Evolutionary conservation across 2,797 vertebrate species (phyloP), one percentile per base, ranked within the genome.

Genomic region (Oryzias dopingdopingensis): DNA sequence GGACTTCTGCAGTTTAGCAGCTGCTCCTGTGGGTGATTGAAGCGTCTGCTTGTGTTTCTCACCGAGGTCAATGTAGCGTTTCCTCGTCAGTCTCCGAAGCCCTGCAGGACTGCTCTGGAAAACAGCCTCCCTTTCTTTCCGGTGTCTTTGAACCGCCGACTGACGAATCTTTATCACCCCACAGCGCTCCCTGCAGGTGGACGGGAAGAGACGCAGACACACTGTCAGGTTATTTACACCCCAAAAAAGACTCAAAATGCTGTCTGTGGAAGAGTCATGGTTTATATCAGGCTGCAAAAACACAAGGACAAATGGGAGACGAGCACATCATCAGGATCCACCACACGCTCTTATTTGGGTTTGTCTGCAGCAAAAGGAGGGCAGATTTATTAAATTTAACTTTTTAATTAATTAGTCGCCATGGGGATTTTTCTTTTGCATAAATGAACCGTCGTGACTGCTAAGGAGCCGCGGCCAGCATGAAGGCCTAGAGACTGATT

Each of bases 21-120:
- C 26, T 14, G 4, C 6, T 41, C 17, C 24, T 43, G 14, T 32
- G 12, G 26, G 0, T 20, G 26, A 24, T 23, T 4, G 18, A 18
- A 18, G 18, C 1, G 18, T 16, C 46, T 41, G 42, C 37, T 10
- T 32, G 2, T 45, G 42, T 60, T 64, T 61, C 86, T 93, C 93
- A 99, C 97, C 96, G 26, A 96, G 90, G 86, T 97, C 95, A 59
- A 95, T 76, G 57, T 94, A 95, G 90, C 95, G 95, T 88, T 97
- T 96, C 90, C 96, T 93, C 72, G 93, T 88, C 83, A 95, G 91
- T 84, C 91, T 92, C 67, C 89, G 86, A 4, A 90, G 81, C n/a
- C 91, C 88, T 2, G 88, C 91, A 0, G 86, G 92, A 72, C 90
- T 93, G 43, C 91, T 91, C 76, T 93, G 93, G 77, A 94, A 92